These are phyloP conservation scores for Montipora capricornis DNA, from an alignment of 64 coral and sea anemone genomes.

Conservation along the genomic window DNA sequence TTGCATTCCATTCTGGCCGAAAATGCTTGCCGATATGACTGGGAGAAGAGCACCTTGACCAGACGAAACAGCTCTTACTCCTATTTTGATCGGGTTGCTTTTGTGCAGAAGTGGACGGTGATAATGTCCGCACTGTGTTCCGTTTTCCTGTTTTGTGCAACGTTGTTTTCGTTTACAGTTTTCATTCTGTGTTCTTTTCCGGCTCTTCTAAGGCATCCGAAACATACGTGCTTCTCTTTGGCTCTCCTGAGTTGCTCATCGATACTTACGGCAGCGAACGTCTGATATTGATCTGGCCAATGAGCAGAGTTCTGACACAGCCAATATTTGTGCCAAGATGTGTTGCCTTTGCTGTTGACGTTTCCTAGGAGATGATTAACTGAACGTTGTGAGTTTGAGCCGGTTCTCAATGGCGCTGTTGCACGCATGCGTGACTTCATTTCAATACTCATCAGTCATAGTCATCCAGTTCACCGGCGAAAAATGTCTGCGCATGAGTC, in stretches of 20 bases:
- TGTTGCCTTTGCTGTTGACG: background rate
- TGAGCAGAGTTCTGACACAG: background rate
- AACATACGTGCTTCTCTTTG: constrained; percentile 20
- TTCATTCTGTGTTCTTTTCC: constrained; percentile 33
- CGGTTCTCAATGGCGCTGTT: constrained; percentile 39
- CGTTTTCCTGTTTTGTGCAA: constrained; percentile 24
- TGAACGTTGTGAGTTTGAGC: background rate
- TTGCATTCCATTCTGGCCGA: constrained; percentile 1
- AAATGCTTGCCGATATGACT: constrained; percentile 1
- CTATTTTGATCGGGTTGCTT: background rate
- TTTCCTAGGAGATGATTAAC: background rate
- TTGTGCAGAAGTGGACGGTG: constrained; percentile 36
- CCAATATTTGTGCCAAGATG: constrained; percentile 10
- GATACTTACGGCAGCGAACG: background rate
- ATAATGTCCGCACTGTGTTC: background rate
- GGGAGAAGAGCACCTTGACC: constrained; percentile 13
- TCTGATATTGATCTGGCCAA: constrained; percentile 12
- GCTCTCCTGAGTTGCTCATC: background rate
- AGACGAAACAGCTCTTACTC: background rate
- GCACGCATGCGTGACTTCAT: background rate
- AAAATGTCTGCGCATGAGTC: too few relatives aligned
- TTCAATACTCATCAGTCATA: too few relatives aligned
- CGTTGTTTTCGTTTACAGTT: constrained; percentile 55
- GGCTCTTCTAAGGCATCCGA: constrained; percentile 25
- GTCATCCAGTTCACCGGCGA: too few relatives aligned